Percentiles rank a stretch among this genome's conserved stretches.
Evolutionary conservation across 2,888 invertebrate species (phyloP).

Genomic region (Temnothorax ravouxi): DNA sequence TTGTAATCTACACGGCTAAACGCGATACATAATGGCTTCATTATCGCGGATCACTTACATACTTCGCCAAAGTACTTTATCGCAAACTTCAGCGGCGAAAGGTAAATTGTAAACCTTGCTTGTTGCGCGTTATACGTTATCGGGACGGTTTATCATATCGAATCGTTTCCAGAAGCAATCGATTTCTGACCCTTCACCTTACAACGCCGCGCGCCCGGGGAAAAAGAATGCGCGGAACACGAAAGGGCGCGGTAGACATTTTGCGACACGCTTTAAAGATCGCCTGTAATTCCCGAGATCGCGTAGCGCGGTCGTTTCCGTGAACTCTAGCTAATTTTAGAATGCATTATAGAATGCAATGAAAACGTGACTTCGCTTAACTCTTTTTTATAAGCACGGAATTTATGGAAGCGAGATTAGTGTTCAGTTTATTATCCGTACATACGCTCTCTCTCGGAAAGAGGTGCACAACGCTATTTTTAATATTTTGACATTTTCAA

Average conservation of each 20-base stretch:
- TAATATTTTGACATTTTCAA: background rate
- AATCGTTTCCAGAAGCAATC: slow-evolving; percentile 49
- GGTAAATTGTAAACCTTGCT: slow-evolving; percentile 45
- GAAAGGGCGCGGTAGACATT: slow-evolving; percentile 41
- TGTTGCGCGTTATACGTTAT: slow-evolving; percentile 47
- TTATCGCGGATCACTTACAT: slow-evolving; percentile 38
- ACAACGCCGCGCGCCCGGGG: background rate
- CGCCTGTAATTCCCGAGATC: slow-evolving; percentile 28
- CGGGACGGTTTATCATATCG: slow-evolving; percentile 39
- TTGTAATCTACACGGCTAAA: slow-evolving; percentile 11
- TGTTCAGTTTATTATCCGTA: background rate
- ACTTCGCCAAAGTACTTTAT: slow-evolving; percentile 14
- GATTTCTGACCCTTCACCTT: slow-evolving; percentile 54
- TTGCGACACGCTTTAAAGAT: slow-evolving; percentile 47
- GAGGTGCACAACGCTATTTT: background rate
- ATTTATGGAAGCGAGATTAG: slow-evolving; percentile 6
- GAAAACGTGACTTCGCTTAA: slow-evolving; percentile 18
- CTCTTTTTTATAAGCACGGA: slow-evolving; percentile 1
- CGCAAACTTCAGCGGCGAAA: slow-evolving; percentile 38
- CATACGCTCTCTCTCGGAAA: background rate
- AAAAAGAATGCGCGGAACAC: slow-evolving; percentile 33
- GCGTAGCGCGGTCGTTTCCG: slow-evolving; percentile 25
- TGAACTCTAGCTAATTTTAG: slow-evolving; percentile 40
- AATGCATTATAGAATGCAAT: slow-evolving; percentile 38
- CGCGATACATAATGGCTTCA: slow-evolving; percentile 35